Percentiles rank a stretch among this genome's conserved stretches.
phyloP scores from a whole-genome alignment of 2,797 vertebrate genomes.

The Momotus momota region DNA sequence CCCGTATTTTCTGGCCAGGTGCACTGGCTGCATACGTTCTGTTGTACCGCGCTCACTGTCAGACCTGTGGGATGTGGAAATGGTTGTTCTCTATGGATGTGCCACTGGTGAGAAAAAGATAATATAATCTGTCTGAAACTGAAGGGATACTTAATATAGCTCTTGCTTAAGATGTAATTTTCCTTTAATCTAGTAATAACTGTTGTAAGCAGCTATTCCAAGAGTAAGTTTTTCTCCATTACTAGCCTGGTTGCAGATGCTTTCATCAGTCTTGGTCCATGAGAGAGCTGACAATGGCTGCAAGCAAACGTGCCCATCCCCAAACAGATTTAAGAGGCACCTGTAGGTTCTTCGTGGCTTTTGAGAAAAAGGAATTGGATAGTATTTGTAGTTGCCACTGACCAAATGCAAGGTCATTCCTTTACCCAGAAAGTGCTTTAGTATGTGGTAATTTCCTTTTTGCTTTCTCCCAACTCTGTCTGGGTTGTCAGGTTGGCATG shows the following conservation, averaged over 20 bases:
- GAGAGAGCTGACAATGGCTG: not conserved
- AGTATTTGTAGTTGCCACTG: not conserved
- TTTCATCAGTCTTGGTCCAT: not conserved
- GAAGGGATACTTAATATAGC: not conserved
- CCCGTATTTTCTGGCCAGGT: not conserved
- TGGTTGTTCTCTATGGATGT: not conserved
- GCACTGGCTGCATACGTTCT: not conserved
- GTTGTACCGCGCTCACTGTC: not conserved
- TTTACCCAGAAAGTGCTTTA: not conserved
- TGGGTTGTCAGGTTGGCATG: not conserved
- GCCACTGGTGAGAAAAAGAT: not conserved
- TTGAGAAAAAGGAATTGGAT: not conserved
- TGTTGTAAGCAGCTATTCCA: not conserved
- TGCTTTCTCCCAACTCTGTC: not conserved
- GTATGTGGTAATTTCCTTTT: not conserved
- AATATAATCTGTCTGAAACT: not conserved
- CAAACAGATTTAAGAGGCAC: not conserved
- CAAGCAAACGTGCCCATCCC: not conserved
- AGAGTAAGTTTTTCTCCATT: not conserved
- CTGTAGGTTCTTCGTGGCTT: not conserved
- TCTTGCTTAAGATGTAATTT: not conserved
- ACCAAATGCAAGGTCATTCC: not conserved
- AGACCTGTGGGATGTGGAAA: not conserved
- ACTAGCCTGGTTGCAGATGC: not conserved
- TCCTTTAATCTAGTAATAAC: not conserved